These are phyloP conservation scores for Chymomyza fuscimana DNA, from an alignment of 2,888 invertebrate genomes.

Conservation along the genomic window DNA sequence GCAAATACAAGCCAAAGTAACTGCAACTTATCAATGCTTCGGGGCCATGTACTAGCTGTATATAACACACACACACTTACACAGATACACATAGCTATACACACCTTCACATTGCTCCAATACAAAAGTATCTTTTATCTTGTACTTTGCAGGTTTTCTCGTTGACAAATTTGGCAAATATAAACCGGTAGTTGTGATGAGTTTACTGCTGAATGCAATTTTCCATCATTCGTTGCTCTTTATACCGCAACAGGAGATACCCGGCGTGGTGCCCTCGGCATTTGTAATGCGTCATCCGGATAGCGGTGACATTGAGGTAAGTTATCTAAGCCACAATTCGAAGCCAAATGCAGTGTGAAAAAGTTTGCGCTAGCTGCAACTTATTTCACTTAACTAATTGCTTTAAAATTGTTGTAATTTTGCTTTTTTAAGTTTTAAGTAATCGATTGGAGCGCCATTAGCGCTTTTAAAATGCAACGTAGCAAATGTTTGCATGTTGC, in stretches of 20 bases:
- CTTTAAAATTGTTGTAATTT: background rate
- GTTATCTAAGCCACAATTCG: constrained; percentile 20
- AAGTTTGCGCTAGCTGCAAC: background rate
- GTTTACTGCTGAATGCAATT: constrained; percentile 87
- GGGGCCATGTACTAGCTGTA: background rate
- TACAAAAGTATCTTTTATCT: constrained; percentile 31
- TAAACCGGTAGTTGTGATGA: constrained; percentile 89
- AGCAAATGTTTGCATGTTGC: constrained; percentile 5
- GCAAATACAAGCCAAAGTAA: background rate
- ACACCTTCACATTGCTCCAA: background rate
- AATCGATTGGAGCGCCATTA: background rate
- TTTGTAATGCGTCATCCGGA: constrained; percentile 88
- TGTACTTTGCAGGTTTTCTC: constrained; percentile 84
- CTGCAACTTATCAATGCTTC: background rate
- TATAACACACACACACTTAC: background rate
- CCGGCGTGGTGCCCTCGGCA: constrained; percentile 87
- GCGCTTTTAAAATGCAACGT: constrained; percentile 11
- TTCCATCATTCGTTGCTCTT: constrained; percentile 89
- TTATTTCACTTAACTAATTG: background rate
- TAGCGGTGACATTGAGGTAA: constrained; percentile 86
- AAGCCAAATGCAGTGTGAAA: constrained; percentile 4
- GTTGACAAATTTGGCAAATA: constrained; percentile 94
- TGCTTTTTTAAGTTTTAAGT: constrained; percentile 5
- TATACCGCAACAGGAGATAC: constrained; percentile 89
- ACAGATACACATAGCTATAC: background rate